phyloP scores from a whole-genome alignment of 2,113 vertebrate species.

The Oxyruncus cristatus region DNA sequence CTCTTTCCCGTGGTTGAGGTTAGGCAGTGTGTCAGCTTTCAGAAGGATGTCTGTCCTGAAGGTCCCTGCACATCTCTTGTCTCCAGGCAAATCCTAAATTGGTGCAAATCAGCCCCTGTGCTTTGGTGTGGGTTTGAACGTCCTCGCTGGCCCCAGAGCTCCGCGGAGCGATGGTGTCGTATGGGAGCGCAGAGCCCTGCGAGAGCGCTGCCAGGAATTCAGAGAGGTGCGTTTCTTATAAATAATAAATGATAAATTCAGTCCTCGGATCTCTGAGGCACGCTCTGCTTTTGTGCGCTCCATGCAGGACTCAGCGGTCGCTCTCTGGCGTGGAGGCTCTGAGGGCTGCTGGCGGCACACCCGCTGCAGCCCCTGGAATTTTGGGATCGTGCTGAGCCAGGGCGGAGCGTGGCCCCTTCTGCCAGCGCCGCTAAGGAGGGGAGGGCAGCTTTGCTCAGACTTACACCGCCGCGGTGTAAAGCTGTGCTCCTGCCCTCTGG shows the following conservation, averaged over 20 bases:
- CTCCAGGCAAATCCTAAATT: background rate
- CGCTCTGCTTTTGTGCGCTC: background rate
- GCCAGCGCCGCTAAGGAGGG: accelerated
- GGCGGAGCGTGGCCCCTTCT: background rate
- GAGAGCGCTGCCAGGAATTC: background rate
- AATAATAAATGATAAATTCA: background rate
- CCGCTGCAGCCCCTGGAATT: accelerated
- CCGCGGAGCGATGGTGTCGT: background rate
- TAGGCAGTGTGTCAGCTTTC: background rate
- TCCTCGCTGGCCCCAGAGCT: background rate
- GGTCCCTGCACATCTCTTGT: accelerated
- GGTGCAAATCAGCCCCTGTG: background rate
- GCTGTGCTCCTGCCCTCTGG: background rate
- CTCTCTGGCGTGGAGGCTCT: accelerated
- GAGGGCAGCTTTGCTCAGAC: background rate
- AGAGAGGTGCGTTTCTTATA: background rate
- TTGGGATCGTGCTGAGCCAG: accelerated
- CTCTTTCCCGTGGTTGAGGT: accelerated
- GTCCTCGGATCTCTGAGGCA: background rate
- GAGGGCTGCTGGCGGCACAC: background rate
- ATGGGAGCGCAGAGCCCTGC: background rate
- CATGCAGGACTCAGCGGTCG: background rate
- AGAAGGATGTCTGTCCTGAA: background rate
- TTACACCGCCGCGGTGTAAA: background rate
- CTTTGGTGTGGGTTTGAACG: background rate